Evolutionary conservation across 2,113 vertebrate genomes (phyloP).

Genomic region (Phoenicopterus ruber): DNA sequence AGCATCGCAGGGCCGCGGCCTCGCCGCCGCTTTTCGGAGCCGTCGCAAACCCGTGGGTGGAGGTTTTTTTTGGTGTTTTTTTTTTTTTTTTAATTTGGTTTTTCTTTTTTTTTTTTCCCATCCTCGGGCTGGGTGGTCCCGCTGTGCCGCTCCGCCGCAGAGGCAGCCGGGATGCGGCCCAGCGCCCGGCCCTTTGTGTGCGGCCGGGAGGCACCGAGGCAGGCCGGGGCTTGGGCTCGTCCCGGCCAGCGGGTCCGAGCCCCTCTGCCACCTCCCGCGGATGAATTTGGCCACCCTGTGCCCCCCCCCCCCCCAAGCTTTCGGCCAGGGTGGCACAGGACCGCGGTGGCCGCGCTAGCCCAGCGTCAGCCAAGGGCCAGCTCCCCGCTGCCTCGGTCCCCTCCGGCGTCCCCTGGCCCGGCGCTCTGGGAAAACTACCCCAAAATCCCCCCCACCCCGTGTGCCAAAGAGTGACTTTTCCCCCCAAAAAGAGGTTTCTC

Average conservation of each 20-base stretch:
- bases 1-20: not conserved
- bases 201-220: not conserved
- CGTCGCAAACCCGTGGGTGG: not conserved
- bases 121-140: conserved; percentile 5
- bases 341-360: not conserved
- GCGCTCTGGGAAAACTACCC: not conserved
- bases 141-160: not conserved
- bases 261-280: not conserved
- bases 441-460: not conserved
- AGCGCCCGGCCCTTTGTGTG: not conserved
- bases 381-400: not conserved
- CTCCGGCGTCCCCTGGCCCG: fast-evolving
- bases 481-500: not conserved
- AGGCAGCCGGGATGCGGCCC: not conserved
- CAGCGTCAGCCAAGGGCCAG: too few species aligned
- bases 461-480: not conserved
- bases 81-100: too few species aligned
- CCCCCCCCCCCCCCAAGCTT: not conserved
- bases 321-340: not conserved
- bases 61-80: not conserved
- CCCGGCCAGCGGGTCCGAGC: not conserved
- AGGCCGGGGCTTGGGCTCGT: too few species aligned
- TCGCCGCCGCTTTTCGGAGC: not conserved
- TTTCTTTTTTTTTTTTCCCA: not conserved
- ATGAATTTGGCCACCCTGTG: not conserved